Conservation (phyloP, 2,888 invertebrate species). For the Alloplasta piceator region DNA sequence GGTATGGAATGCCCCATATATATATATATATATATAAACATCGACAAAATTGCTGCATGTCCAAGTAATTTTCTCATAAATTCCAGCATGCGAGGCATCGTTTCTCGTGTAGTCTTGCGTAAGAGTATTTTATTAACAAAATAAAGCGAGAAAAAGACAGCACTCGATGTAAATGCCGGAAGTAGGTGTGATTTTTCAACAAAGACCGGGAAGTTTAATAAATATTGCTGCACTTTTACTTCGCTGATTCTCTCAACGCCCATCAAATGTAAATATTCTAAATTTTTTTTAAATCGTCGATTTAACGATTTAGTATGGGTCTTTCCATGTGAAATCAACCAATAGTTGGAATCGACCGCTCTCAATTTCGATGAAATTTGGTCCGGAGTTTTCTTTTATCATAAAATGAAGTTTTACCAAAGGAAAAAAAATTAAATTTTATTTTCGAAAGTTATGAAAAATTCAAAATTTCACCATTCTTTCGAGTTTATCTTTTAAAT, state of each 20-base stretch:
- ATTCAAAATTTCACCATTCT: no score
- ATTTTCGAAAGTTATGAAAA: no score
- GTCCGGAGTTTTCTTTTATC: no score
- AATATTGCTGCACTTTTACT: not conserved
- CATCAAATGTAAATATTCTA: not conserved
- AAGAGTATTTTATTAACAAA: slow-evolving; percentile 18
- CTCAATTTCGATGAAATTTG: no score
- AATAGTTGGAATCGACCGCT: no score
- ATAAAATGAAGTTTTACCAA: no score
- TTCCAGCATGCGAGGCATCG: not conserved
- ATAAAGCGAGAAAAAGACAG: slow-evolving; percentile 5
- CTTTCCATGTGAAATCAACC: no score
- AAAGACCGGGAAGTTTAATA: slow-evolving; percentile 26
- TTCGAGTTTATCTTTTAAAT: no score
- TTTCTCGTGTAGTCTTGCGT: slow-evolving; percentile 20
- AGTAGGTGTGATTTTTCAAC: slow-evolving; percentile 40
- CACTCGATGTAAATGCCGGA: slow-evolving; percentile 32
- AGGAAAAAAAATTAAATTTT: no score
- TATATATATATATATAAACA: not conserved
- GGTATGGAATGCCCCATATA: no score
- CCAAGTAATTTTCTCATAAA: slow-evolving; percentile 21
- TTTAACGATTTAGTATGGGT: no score
- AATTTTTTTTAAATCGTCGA: not conserved
- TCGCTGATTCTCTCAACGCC: not conserved
- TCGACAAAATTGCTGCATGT: not conserved